Evolutionary conservation across 2,113 vertebrate genomes (phyloP).

Genomic region (Epinephelus moara): DNA sequence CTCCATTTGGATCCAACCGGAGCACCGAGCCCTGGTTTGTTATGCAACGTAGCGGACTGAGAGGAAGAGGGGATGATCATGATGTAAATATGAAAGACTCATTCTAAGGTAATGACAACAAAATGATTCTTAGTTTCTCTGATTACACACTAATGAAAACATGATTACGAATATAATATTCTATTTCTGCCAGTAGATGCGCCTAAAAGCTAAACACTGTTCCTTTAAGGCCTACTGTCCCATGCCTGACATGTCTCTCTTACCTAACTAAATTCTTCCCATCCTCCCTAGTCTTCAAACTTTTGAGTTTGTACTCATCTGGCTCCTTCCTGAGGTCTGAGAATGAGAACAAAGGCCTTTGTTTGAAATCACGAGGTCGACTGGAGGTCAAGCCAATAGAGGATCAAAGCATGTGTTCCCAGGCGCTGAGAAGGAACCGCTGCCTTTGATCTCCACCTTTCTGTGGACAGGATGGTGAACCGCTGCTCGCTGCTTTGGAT

Average conservation of each 20-base stretch:
- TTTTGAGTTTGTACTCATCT: constrained; percentile 58
- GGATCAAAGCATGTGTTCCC: constrained; percentile 82
- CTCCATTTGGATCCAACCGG: too few species aligned
- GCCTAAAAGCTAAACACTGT: too few species aligned
- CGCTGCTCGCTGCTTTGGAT: constrained; percentile 67
- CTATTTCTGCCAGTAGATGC: too few species aligned
- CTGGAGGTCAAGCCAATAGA: constrained; percentile 79
- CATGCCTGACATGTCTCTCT: constrained; percentile 18
- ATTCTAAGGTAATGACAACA: too few species aligned
- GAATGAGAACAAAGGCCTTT: constrained; percentile 74
- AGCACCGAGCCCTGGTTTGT: too few species aligned
- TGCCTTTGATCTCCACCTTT: constrained; percentile 81
- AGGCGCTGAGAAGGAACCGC: constrained; percentile 65
- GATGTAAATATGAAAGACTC: too few species aligned
- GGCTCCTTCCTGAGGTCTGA: constrained; percentile 63
- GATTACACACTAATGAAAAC: too few species aligned
- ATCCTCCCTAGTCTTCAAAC: constrained; percentile 39
- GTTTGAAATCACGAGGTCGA: constrained; percentile 77
- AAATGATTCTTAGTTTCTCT: too few species aligned
- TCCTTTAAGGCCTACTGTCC: background rate
- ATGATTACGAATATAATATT: too few species aligned
- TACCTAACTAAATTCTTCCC: constrained; percentile 27
- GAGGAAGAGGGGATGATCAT: too few species aligned
- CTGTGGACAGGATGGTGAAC: constrained; percentile 75
- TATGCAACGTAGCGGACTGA: too few species aligned